These are phyloP conservation scores for Motacilla alba DNA, from an alignment of 2,113 vertebrate genomes.

Conservation along the genomic window DNA sequence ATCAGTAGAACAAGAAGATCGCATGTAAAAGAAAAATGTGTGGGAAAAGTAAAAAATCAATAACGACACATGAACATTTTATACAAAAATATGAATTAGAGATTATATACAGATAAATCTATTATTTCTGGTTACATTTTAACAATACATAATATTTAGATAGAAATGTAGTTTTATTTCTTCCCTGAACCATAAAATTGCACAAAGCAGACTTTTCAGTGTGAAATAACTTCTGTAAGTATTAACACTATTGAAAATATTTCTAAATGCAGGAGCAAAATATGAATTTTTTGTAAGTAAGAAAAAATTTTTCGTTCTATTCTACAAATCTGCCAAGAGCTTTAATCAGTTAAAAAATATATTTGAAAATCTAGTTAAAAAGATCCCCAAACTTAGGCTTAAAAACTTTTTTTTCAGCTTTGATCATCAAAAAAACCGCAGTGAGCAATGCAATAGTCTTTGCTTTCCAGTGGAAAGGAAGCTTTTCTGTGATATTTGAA, in stretches of 20 bases:
- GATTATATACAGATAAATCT: not conserved
- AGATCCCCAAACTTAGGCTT: not conserved
- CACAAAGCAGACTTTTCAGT: not conserved
- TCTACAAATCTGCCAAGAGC: not conserved
- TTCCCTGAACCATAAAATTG: not conserved
- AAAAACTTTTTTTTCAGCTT: not conserved
- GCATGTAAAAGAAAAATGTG: not conserved
- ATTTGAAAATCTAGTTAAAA: not conserved
- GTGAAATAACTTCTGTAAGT: not conserved
- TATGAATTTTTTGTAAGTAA: not conserved
- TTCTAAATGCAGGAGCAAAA: not conserved
- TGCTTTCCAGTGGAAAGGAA: not conserved
- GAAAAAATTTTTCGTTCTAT: not conserved
- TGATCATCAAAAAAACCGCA: not conserved
- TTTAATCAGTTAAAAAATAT: not conserved
- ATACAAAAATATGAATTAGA: not conserved
- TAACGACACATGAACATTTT: not conserved
- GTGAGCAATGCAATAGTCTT: not conserved
- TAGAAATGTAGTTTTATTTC: not conserved
- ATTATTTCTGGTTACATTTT: not conserved
- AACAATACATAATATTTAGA: not conserved
- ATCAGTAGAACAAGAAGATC: not conserved
- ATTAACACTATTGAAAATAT: not conserved
- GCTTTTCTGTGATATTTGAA: slow-evolving; percentile 1
- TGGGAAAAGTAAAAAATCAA: not conserved